Evolutionary conservation across 1,140 invertebrate genomes (phyloP).

Genomic region (Aricia agestis): DNA sequence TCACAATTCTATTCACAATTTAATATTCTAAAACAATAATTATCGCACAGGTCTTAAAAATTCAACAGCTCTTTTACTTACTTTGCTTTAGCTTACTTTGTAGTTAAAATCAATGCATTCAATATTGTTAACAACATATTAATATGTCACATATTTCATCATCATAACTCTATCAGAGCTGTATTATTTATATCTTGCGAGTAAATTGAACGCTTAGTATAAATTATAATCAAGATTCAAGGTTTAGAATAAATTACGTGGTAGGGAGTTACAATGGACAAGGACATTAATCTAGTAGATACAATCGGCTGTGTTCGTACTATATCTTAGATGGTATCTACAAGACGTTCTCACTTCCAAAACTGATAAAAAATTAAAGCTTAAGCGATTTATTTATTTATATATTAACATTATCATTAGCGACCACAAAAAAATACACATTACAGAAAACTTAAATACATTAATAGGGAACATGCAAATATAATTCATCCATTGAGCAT

Average conservation of each 20-base stretch:
- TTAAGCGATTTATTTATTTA: background rate
- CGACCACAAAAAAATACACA: too few relatives aligned
- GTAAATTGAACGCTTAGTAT: background rate
- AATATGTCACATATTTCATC: background rate
- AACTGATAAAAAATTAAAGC: background rate
- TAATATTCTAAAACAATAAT: background rate
- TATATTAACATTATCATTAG: too few relatives aligned
- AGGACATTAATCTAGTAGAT: constrained; percentile 65
- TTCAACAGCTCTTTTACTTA: too few relatives aligned
- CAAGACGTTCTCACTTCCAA: constrained; percentile 1
- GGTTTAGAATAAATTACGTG: constrained; percentile 40
- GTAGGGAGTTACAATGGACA: constrained; percentile 45
- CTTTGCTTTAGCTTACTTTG: too few relatives aligned
- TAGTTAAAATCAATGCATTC: too few relatives aligned
- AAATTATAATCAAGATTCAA: constrained; percentile 27
- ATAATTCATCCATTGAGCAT: too few relatives aligned
- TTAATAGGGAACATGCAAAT: too few relatives aligned
- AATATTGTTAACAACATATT: background rate
- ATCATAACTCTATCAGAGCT: background rate
- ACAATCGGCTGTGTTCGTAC: constrained; percentile 40
- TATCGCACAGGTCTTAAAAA: too few relatives aligned
- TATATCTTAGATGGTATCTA: constrained; percentile 11
- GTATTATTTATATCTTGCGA: background rate
- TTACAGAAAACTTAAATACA: too few relatives aligned
- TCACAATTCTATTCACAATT: too few relatives aligned